A percentile compares a stretch with the other conserved stretches of the same genome.
Conservation (phyloP, 2,888 invertebrate species). For the Pilophorus perplexus region DNA sequence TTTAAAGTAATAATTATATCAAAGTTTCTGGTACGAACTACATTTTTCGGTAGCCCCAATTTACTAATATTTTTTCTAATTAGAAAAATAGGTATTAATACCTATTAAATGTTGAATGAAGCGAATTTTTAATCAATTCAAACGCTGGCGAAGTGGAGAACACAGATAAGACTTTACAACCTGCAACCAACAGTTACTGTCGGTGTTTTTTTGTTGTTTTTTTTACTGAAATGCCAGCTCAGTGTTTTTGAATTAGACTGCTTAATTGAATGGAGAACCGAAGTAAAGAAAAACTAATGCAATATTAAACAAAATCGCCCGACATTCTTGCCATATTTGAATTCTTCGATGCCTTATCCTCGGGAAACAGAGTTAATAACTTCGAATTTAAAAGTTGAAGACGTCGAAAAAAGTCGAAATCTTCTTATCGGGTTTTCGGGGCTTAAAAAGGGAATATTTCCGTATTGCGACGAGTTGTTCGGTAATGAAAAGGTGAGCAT, state of each 20-base stretch:
- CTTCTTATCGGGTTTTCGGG: not conserved
- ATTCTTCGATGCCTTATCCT: not conserved
- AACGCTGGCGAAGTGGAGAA: no score
- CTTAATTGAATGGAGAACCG: slow-evolving; percentile 3
- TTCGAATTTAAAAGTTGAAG: not conserved
- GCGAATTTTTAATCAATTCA: no score
- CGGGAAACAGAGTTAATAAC: not conserved
- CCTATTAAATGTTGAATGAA: no score
- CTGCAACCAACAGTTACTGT: no score
- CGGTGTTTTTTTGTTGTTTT: not conserved
- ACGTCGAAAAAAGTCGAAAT: not conserved
- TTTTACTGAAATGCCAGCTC: slow-evolving; percentile 2
- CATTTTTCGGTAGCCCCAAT: no score
- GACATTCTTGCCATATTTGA: slow-evolving; percentile 11
- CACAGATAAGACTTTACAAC: not conserved
- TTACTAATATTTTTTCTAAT: no score
- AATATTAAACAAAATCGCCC: not conserved
- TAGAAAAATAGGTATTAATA: no score
- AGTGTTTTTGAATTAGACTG: slow-evolving; percentile 4
- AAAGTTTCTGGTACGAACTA: no score
- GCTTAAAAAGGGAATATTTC: not conserved
- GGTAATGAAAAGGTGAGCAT: slow-evolving; percentile 8
- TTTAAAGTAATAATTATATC: no score
- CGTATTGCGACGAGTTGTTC: not conserved
- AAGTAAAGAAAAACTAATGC: not conserved